Base-by-base conservation (phyloP, 2,797 vertebrate species). In the Synanceia verrucosa region DNA sequence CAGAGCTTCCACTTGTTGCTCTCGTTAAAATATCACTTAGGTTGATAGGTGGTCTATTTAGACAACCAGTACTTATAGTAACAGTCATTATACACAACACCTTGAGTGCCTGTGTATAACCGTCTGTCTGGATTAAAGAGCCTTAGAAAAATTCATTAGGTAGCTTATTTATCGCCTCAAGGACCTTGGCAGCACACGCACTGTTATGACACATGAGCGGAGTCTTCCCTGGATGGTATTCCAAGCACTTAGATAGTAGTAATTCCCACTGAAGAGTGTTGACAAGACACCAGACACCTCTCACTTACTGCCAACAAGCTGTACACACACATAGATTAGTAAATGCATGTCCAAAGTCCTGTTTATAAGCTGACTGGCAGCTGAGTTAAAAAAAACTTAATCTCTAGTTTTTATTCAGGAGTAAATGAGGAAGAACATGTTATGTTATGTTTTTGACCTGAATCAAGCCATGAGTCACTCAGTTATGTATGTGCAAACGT, bases 121-220 rank as follows among this genome's bases (percentile, higher is more conserved):
- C 52, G 59, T 18, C 16, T 66, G 48, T 82, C 72, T 60, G 58
- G 37, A 31, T 0, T 13, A 43, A 39, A 79, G 65, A 70, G 63
- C 46, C 59, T 24, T 2, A 1, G 39, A 63, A 52, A 69, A 76
- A 78, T 47, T 68, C 43, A 58, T 75, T 73, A 70, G 73, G 64
- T 60, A 56, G 65, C 52, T 86, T n/a, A n/a, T n/a, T 72, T 71
- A 41, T 37, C 52, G 70, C 61, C 50, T 60, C 11, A 11, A 61
- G 44, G 73, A 34, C 39, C 64, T 84, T 84, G 73, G 69, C 83
- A 78, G 70, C 28, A 48, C 21, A 72, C 48, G 70, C 47, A 58
- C 53, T 86, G 86, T 87, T 90, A 81, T 91, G 88, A 90, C 73
- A 91, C 74, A 78, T 23, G 88, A 91, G 76, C 88, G 34, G 59